phyloP scores from a whole-genome alignment of 2,113 vertebrate genomes.

The Anarrhichthys ocellatus region DNA sequence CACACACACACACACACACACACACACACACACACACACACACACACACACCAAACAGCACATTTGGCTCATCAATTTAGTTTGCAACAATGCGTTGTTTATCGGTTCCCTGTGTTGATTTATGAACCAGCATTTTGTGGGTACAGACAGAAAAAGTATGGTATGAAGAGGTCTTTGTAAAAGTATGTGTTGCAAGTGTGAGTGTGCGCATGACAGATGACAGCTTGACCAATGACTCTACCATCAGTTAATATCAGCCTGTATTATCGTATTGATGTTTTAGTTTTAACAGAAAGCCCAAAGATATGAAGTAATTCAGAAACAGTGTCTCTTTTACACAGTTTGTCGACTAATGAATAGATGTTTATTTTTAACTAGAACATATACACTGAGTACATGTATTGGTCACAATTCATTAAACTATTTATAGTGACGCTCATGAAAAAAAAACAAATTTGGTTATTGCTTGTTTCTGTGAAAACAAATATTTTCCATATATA shows the following conservation, averaged over 20 bases:
- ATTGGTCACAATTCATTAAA: not conserved
- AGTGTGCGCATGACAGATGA: constrained; percentile 15
- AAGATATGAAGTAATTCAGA: not conserved
- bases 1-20: not conserved
- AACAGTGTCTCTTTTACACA: not conserved
- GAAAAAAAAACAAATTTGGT: not conserved
- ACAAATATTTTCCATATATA: not conserved
- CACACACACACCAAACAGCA: no score
- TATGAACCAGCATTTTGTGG: constrained; percentile 61
- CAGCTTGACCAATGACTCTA: not conserved
- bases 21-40: no score
- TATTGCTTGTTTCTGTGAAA: not conserved
- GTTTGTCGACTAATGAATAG: not conserved
- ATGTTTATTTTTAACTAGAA: not conserved
- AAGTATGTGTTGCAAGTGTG: constrained; percentile 40
- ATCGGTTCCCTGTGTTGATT: constrained; percentile 62
- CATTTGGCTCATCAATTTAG: constrained; percentile 27
- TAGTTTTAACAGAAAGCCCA: not conserved
- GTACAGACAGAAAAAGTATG: constrained; percentile 57
- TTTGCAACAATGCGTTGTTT: constrained; percentile 58
- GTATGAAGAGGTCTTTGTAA: constrained; percentile 55
- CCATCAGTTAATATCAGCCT: not conserved
- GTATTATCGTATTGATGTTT: not conserved
- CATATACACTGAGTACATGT: not conserved
- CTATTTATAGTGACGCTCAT: not conserved